Evolutionary conservation across 2,113 vertebrate species (phyloP).

Genomic region (Boulengeromyrus knoepffleri): DNA sequence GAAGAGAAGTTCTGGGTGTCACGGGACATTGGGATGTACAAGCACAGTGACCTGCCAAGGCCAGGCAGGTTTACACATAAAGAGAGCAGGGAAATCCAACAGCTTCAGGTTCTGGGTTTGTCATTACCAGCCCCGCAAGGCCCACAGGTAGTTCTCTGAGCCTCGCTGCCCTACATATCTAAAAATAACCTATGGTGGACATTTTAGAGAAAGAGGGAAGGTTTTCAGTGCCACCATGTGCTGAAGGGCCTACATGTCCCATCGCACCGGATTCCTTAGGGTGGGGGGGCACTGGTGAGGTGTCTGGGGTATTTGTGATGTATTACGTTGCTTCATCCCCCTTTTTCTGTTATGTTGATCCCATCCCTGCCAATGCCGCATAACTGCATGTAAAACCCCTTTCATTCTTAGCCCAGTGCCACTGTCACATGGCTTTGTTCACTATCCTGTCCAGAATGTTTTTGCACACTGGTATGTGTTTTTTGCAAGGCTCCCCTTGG

Average conservation of each 20-base stretch:
- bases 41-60: slow-evolving; percentile 4
- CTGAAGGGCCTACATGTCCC: not conserved
- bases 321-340: not conserved
- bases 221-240: not conserved
- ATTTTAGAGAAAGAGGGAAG: not conserved
- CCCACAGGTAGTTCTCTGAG: not conserved
- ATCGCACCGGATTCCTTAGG: not conserved
- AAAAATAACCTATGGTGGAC: not conserved
- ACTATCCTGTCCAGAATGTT: not conserved
- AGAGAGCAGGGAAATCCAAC: not conserved
- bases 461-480: not conserved
- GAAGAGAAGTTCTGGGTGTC: not conserved
- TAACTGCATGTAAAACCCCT: not conserved
- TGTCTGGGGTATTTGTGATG: not conserved
- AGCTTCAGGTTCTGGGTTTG: not conserved
- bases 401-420: too few relatives aligned
- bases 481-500: too few relatives aligned
- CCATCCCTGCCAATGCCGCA: not conserved
- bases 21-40: not conserved
- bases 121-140: slow-evolving; percentile 2
- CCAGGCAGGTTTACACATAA: slow-evolving; percentile 10
- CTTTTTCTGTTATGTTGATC: not conserved
- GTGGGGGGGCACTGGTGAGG: not conserved
- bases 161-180: not conserved
- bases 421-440: not conserved